These are phyloP conservation scores for Morone saxatilis DNA, from an alignment of 2,113 vertebrate species.

Conservation along the genomic window DNA sequence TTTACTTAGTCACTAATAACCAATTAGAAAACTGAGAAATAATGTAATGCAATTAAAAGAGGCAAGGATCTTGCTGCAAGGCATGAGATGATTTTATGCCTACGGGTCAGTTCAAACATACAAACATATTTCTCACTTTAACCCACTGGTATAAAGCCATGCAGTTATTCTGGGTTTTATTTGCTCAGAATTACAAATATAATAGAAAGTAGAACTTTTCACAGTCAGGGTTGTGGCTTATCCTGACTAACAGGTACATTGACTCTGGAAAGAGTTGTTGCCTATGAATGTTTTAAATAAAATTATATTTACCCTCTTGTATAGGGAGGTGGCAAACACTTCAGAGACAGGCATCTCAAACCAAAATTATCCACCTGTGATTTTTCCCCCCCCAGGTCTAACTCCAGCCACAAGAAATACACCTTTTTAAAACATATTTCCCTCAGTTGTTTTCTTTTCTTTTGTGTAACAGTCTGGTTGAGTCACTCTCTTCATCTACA, in stretches of 20 bases:
- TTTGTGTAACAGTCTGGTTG: constrained; percentile 4
- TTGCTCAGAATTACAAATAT: background rate
- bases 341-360: background rate
- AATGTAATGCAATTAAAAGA: background rate
- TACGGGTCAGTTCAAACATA: constrained; percentile 9
- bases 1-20: constrained; percentile 9
- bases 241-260: background rate
- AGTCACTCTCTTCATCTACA: constrained; percentile 7
- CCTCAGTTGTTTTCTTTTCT: background rate
- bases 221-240: background rate
- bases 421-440: no score
- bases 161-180: constrained; percentile 1
- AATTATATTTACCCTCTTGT: background rate
- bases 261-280: no score
- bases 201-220: background rate
- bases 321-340: background rate
- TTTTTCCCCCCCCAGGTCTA: no score
- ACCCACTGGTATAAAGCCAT: background rate
- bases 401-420: no score
- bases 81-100: background rate
- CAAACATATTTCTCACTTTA: constrained; percentile 1
- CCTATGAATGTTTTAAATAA: background rate
- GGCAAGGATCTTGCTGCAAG: background rate
- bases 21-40: constrained; percentile 7
- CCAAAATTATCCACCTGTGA: background rate